phyloP scores from a whole-genome alignment of 2,888 invertebrate genomes.

The Anorthoa munda region DNA sequence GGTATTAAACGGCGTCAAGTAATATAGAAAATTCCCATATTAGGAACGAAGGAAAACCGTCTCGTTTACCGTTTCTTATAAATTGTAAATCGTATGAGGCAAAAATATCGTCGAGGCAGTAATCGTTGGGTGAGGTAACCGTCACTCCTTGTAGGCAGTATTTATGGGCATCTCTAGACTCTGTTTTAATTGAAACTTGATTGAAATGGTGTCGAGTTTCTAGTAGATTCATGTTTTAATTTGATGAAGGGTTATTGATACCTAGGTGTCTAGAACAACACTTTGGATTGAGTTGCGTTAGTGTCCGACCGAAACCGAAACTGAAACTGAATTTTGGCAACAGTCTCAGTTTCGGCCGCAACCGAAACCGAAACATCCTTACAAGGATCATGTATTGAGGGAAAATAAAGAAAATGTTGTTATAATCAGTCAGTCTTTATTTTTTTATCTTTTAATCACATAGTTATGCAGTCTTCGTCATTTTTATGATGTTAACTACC shows the following conservation, averaged over 20 bases:
- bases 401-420: too few species aligned
- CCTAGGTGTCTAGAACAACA: neutral
- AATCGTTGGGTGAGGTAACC: constrained; percentile 26
- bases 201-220: neutral
- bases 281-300: too few species aligned
- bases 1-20: constrained; percentile 4
- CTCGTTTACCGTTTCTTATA: constrained; percentile 38
- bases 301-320: too few species aligned
- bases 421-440: too few species aligned
- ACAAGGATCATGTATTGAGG: too few species aligned
- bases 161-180: constrained; percentile 32
- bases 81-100: constrained; percentile 47
- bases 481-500: too few species aligned
- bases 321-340: too few species aligned
- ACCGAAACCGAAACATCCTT: too few species aligned
- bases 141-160: constrained; percentile 25
- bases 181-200: constrained; percentile 31
- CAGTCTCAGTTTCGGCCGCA: too few species aligned
- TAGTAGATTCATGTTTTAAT: neutral
- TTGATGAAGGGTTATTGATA: neutral
- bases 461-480: too few species aligned
- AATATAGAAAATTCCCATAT: constrained; percentile 15
- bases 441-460: too few species aligned
- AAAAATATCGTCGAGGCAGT: constrained; percentile 14
- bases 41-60: constrained; percentile 20